Percentiles rank a stretch among this genome's conserved stretches.
phyloP scores from a whole-genome alignment of 2,888 invertebrate genomes.

The Oligia strigilis region DNA sequence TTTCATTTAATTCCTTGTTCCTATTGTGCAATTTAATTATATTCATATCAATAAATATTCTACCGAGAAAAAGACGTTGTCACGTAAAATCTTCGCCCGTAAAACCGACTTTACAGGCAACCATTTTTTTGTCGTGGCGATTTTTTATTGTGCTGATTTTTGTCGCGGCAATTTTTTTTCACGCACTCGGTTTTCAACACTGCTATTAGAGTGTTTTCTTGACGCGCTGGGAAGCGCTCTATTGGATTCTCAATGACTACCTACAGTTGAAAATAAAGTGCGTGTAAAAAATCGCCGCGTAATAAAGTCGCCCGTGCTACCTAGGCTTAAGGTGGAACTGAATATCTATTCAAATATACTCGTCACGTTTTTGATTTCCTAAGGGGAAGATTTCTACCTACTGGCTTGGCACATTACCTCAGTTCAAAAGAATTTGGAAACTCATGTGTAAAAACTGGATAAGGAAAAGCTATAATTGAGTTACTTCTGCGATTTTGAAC shows the following conservation, averaged over 20 bases:
- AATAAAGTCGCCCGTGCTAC: neutral
- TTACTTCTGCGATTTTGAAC: neutral
- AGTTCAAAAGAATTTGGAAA: neutral
- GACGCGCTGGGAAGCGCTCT: neutral
- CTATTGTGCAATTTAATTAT: too few species aligned
- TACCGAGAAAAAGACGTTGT: too few species aligned
- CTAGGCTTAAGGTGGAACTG: neutral
- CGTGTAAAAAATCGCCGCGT: too few species aligned
- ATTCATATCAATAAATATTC: too few species aligned
- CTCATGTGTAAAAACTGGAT: neutral
- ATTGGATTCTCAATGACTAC: too few species aligned
- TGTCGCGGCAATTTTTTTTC: too few species aligned
- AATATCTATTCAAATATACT: slow-evolving; percentile 26
- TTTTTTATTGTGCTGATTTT: too few species aligned
- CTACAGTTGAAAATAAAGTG: too few species aligned
- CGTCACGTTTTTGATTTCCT: slow-evolving; percentile 26
- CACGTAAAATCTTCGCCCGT: too few species aligned
- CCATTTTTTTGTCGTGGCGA: too few species aligned
- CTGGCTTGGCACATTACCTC: neutral
- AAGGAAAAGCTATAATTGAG: neutral
- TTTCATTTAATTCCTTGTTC: too few species aligned
- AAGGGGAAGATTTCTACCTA: neutral
- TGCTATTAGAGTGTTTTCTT: neutral
- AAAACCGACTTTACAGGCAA: too few species aligned
- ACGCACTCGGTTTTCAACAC: neutral